Base-by-base conservation (phyloP, 1,140 invertebrate species). In the Drosophila punjabiensis region DNA sequence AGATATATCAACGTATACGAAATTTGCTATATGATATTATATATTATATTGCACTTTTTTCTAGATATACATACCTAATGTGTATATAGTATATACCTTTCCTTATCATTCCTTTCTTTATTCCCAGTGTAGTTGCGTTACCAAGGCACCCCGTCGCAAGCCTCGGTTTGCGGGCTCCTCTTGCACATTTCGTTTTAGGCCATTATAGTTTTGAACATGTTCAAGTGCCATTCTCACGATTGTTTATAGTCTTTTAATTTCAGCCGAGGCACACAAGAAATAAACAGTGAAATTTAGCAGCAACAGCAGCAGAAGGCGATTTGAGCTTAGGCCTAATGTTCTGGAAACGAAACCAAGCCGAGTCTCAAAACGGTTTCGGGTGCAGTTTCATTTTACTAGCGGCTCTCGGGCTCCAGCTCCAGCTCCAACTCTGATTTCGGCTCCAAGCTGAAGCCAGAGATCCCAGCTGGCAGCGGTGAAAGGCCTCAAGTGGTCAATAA, bases 161-260 rank as follows among this genome's bases (percentile, higher is more conserved):
- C 71, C n/a, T 39, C 56, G 18, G 32, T 55, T 58, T 67, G 82
- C 76, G 65, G 58, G 52, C 76, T 88, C 61, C 76, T 80, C 76
- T 87, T 80, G 80, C 70, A 83, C 80, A 87, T 89, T 88, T 90
- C 86, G 86, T 91, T 90, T 90, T 91, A 91, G 85, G 79, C 82
- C 85, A 83, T 89, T 89, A 90, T 85, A 90, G 85, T 89, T 89
- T 89, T 86, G 85, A 90, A 90, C 85, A 89, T 90, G 85, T 90
- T 89, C 85, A 89, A 89, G 85, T 89, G 85, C 90, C 81, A 92
- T 92, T 92, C 89, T 90, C 89, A 86, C 89, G 85, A 92, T 90
- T 88, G 85, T 91, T 91, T 90, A 89, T 89, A 90, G 85, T 92
- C 82, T 90, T 90, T 84, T 85, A 89, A 89, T 85, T 92, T 92